These are phyloP conservation scores for Rallus limicola DNA, from an alignment of 2,113 vertebrate genomes.

Conservation along the genomic window DNA sequence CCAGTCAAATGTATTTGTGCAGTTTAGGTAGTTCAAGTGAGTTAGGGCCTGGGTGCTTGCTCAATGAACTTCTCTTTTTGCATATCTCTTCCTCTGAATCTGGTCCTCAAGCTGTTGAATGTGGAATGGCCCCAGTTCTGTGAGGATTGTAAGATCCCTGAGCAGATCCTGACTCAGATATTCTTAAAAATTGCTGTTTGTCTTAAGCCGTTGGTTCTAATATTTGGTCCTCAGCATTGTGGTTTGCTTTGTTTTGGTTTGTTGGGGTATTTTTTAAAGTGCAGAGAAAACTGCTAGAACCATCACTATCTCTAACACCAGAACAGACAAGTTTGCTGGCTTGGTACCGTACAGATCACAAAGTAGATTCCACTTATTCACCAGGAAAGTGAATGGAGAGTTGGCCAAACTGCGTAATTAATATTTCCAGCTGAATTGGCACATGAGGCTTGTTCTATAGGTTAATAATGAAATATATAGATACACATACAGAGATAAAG, in stretches of 20 bases:
- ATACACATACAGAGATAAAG: background rate
- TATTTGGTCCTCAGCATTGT: background rate
- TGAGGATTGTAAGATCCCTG: background rate
- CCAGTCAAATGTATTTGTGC: background rate
- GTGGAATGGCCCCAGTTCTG: background rate
- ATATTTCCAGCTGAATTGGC: background rate
- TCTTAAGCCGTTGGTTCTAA: background rate
- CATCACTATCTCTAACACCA: background rate
- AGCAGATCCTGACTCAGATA: background rate
- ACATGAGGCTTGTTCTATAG: background rate
- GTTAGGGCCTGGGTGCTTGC: too few relatives aligned
- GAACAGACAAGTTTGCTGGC: background rate
- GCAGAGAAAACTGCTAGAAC: background rate
- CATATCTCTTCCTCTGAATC: background rate
- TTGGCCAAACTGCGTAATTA: background rate
- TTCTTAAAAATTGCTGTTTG: background rate
- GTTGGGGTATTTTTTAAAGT: background rate
- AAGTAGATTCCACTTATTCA: background rate
- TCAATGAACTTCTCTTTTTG: background rate
- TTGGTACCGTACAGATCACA: background rate
- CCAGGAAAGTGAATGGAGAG: background rate
- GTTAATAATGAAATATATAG: background rate
- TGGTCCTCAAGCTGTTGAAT: background rate
- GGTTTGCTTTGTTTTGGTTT: too few relatives aligned
- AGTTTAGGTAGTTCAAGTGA: background rate